Percentiles rank a stretch among this genome's conserved stretches.
These are phyloP conservation scores for Sitta carolinensis DNA, from an alignment of 2,797 vertebrate species.

Conservation along the genomic window DNA sequence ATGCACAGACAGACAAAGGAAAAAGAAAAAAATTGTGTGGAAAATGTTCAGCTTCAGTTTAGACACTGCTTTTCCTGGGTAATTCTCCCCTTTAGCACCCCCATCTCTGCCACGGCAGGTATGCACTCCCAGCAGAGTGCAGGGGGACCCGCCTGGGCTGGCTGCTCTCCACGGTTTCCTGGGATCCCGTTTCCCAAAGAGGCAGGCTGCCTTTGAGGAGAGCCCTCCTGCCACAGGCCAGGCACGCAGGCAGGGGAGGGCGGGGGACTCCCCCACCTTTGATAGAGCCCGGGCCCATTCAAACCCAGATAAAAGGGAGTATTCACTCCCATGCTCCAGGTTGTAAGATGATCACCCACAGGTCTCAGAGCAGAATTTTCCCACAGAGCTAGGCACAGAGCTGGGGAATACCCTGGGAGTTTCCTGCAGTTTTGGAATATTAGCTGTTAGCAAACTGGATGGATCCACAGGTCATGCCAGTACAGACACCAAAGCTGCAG, in stretches of 20 bases:
- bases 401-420: neutral
- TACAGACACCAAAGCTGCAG: neutral
- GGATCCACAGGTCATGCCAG: neutral
- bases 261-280: neutral
- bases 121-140: neutral
- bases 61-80: neutral
- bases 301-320: neutral
- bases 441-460: neutral
- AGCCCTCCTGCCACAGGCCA: neutral
- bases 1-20: neutral
- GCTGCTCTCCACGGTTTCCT: neutral
- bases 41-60: neutral
- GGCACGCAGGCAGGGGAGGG: neutral
- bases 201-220: neutral
- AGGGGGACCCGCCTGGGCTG: accelerated
- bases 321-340: neutral
- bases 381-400: neutral
- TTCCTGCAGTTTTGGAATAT: neutral
- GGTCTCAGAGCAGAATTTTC: neutral
- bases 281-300: neutral
- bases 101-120: neutral
- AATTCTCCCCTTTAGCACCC: neutral
- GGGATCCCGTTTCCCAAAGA: neutral
- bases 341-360: neutral
- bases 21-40: neutral